A percentile compares a stretch with the other conserved stretches of the same genome.
These are phyloP conservation scores for Calameuta filiformis DNA, from an alignment of 2,888 invertebrate genomes.

Conservation along the genomic window DNA sequence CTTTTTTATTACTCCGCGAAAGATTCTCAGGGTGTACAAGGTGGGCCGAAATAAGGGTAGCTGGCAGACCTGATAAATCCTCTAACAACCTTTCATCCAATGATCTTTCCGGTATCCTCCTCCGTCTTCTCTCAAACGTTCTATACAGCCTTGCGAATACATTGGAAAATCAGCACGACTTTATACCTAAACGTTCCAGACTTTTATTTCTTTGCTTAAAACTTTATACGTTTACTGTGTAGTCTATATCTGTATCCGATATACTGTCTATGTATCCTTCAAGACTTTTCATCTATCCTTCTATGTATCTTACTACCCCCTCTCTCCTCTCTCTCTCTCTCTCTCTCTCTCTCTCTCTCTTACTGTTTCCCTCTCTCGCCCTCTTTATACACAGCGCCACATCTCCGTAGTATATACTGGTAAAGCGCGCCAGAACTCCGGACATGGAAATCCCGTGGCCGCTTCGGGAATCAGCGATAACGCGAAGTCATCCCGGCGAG, in stretches of 20 bases:
- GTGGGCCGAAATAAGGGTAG: neutral
- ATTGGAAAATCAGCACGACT: neutral
- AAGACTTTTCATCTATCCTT: slow-evolving; percentile 16
- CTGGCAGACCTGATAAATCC: neutral
- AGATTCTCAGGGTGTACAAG: neutral
- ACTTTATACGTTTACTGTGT: neutral
- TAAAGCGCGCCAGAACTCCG: slow-evolving; percentile 26
- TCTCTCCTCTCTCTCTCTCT: neutral
- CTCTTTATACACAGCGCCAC: neutral
- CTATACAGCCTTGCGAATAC: neutral
- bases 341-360: neutral
- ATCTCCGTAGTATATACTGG: neutral
- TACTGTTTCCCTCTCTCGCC: neutral
- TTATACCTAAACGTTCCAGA: neutral
- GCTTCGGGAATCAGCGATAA: slow-evolving; percentile 55
- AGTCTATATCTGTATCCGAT: neutral
- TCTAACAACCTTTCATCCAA: neutral
- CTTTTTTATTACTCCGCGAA: slow-evolving; percentile 32
- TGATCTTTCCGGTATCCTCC: neutral
- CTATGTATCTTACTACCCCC: slow-evolving; percentile 1
- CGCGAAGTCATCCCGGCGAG: slow-evolving; percentile 48
- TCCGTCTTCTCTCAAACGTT: neutral
- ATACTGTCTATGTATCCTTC: slow-evolving; percentile 28
- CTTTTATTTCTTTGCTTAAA: neutral
- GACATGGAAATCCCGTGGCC: slow-evolving; percentile 66